Conservation (phyloP, 2,113 vertebrate species). For the Henicopernis longicauda region DNA sequence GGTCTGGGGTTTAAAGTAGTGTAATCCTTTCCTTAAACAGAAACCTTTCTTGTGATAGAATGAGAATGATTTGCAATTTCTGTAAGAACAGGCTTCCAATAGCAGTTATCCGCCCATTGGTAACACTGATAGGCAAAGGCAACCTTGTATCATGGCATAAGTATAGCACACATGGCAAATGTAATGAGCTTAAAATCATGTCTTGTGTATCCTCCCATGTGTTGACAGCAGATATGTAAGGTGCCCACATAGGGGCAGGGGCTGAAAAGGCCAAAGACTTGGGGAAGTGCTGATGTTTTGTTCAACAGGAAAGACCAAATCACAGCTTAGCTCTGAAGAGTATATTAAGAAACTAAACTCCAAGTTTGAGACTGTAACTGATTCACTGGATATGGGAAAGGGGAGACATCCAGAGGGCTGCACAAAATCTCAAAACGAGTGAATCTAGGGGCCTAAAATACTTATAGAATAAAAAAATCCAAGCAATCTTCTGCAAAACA, state of each 20-base stretch:
- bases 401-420: neutral
- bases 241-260: accelerated
- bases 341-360: neutral
- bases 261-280: neutral
- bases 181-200: neutral
- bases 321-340: neutral
- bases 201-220: neutral
- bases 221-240: neutral
- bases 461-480: neutral
- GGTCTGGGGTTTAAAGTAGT: neutral
- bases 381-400: neutral
- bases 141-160: neutral
- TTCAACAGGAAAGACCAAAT: neutral
- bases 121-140: neutral
- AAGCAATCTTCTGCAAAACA: neutral
- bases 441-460: neutral
- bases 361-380: neutral
- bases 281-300: neutral
- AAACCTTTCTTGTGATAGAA: neutral
- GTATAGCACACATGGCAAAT: neutral
- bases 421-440: neutral
- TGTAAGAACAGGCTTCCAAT: neutral
- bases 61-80: neutral
- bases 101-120: neutral
- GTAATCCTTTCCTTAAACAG: neutral